Evolutionary conservation across 2,888 invertebrate species (phyloP).

Genomic region (Cactoblastis cactorum): DNA sequence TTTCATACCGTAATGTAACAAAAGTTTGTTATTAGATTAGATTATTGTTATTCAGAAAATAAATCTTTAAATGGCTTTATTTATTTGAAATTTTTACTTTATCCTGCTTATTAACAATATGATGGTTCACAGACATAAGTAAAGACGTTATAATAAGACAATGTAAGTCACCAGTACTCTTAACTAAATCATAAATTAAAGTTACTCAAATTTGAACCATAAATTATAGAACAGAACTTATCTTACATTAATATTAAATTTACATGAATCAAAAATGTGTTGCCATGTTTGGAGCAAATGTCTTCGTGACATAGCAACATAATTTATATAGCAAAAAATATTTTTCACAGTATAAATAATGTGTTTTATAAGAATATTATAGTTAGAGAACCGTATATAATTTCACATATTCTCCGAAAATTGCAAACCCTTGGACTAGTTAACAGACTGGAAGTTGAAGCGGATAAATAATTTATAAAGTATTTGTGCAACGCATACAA

Average conservation of each 20-base stretch:
- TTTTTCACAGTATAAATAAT: too few relatives aligned
- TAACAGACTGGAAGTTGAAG: constrained; percentile 40
- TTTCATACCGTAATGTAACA: too few relatives aligned
- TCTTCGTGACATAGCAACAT: too few relatives aligned
- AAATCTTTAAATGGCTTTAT: too few relatives aligned
- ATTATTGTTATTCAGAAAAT: too few relatives aligned
- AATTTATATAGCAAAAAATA: too few relatives aligned
- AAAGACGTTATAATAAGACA: background rate
- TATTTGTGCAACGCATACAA: constrained; percentile 32
- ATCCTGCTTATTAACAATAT: too few relatives aligned
- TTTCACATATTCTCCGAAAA: constrained; percentile 37
- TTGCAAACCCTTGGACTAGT: constrained; percentile 68
- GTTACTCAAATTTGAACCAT: constrained; percentile 46
- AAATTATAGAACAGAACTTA: constrained; percentile 8
- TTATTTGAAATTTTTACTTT: too few relatives aligned
- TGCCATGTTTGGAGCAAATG: too few relatives aligned
- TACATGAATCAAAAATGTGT: too few relatives aligned
- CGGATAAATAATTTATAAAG: constrained; percentile 16
- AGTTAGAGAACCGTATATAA: constrained; percentile 12
- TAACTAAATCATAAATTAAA: constrained; percentile 45
- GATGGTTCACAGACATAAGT: background rate
- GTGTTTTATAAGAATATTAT: background rate
- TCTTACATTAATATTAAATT: too few relatives aligned
- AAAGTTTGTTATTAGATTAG: too few relatives aligned
- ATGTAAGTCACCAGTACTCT: constrained; percentile 37